Base-by-base conservation (phyloP, 2,888 invertebrate genomes). In the Scrobipalpa costella region DNA sequence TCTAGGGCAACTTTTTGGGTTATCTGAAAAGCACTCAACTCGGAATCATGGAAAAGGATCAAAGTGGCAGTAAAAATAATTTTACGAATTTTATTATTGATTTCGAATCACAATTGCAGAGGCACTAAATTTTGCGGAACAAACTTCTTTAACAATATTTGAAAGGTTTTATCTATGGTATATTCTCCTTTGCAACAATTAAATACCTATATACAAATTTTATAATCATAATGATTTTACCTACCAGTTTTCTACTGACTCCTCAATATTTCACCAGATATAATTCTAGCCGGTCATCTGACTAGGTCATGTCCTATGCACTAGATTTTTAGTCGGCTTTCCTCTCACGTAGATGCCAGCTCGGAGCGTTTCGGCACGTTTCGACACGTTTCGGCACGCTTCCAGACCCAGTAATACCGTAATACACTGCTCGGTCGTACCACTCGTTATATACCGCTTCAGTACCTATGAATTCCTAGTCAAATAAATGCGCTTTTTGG, bases 311-410 rank as follows among this genome's bases (percentile, higher is more conserved):
- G 34, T 27, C n/a, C n/a, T 55, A 15, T n/a, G 44, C n/a, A 21
- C 55, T 33, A 13, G 33, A n/a, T 27, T 62, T 61, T n/a, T 44
- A 61, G 63, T 72, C 66, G 61, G 66, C 61, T 68, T 71, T 69
- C 74, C 40, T 59, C 52, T 72, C 76, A 77, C 75, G 76, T 77
- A 13, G 13, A n/a, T 40, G 40, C 38, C 40, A 69, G 62, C 68
- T 59, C 40, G 21, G 59, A 19, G 11, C 55, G 40, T 44, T 27
- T 55, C 57, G 57, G 60, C 60, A 8, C 60, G 15, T 61, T 52
- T 38, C 52, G 52, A 38, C 52, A 52, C 34, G 15, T 40, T 40
- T 61, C 50, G 60, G 49, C 60, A 60, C 49, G 33, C 27, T 27
- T 55, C 49, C 63, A 50, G 50, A 63, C 34, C 38, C 15, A 44